Base-by-base conservation (phyloP, 2,113 vertebrate genomes). In the Notiomystis cincta region DNA sequence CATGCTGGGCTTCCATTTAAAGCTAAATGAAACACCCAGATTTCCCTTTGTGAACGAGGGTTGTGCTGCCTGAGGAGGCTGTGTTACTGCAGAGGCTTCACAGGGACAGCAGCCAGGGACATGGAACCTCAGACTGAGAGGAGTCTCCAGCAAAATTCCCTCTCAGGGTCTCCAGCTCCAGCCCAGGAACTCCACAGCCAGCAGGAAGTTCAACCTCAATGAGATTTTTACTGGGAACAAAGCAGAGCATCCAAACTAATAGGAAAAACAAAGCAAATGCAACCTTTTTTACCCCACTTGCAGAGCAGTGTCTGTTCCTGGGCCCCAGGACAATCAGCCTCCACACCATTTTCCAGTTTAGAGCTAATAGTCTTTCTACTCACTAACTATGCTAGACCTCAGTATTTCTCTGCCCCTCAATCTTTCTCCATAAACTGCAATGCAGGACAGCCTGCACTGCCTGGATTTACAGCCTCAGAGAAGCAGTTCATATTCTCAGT, bases 291-390 rank as follows among this genome's bases (percentile, higher is more conserved):
- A 14, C n/a, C 25, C 10, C 45, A 51, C 13, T 48, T 53, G 31
- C 10, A 6, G 23, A 48, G 31, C 21, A 9, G 21, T 15, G 6
- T 58, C 47, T 27, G 0, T 30, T 75, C 45, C 75, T 40, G 48
- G 47, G 15, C 24, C 58, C 27, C n/a, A 75, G 79, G 61, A 67
- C 22, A 76, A 65, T 56, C 77, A 40, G 47, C 13, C 9, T 20
- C 48, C 40, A 60, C 66, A n/a, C 7, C 13, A 8, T 76, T 93
- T 95, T 50, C 83, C 61, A 78, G 50, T 94, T 90, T 90, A 88
- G 94, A 94, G 22, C 53, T 73, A 86, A 95, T 93, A 92, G 50
- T 47, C 61, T 75, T 87, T 78, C 69, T 37, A 31, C 28, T 83
- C 81, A 70, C 94, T 84, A 94, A 8, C 61, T 56, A 7, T 37